These are phyloP conservation scores for Heliconius charithonia DNA, from an alignment of 2,888 invertebrate species.

Conservation along the genomic window DNA sequence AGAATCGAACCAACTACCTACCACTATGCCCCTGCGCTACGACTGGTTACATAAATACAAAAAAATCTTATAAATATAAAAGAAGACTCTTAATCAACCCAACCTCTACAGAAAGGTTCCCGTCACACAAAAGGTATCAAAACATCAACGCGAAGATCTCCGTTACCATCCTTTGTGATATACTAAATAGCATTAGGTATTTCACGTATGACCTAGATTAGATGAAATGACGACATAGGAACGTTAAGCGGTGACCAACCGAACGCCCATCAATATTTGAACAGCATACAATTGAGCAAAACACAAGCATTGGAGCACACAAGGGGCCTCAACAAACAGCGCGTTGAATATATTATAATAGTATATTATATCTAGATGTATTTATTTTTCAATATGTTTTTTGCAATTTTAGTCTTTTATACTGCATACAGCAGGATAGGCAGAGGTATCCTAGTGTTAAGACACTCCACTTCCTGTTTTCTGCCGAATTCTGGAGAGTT, in stretches of 20 bases:
- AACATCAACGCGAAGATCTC: constrained; percentile 19
- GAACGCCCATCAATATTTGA: constrained; percentile 34
- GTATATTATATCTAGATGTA: constrained; percentile 46
- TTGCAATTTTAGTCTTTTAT: neutral
- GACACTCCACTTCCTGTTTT: neutral
- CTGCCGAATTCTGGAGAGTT: neutral
- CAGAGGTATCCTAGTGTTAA: neutral
- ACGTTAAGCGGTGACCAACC: constrained; percentile 28
- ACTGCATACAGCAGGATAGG: neutral
- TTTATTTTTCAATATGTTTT: neutral
- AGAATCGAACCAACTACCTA: neutral
- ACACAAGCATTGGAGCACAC: constrained; percentile 22
- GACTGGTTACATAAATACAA: neutral
- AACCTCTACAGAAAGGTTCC: neutral
- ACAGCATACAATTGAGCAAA: constrained; percentile 30
- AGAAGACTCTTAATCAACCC: neutral
- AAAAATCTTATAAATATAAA: neutral
- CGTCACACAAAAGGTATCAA: constrained; percentile 20
- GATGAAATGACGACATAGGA: constrained; percentile 31
- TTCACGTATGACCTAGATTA: constrained; percentile 39
- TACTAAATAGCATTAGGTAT: constrained; percentile 12
- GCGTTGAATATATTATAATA: constrained; percentile 44
- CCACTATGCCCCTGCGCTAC: neutral
- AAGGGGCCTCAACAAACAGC: constrained; percentile 54
- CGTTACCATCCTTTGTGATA: constrained; percentile 19